Percentiles rank a stretch among this genome's conserved stretches.
Evolutionary conservation across 2,113 vertebrate species (phyloP).

Genomic region (Cygnus buccinator): DNA sequence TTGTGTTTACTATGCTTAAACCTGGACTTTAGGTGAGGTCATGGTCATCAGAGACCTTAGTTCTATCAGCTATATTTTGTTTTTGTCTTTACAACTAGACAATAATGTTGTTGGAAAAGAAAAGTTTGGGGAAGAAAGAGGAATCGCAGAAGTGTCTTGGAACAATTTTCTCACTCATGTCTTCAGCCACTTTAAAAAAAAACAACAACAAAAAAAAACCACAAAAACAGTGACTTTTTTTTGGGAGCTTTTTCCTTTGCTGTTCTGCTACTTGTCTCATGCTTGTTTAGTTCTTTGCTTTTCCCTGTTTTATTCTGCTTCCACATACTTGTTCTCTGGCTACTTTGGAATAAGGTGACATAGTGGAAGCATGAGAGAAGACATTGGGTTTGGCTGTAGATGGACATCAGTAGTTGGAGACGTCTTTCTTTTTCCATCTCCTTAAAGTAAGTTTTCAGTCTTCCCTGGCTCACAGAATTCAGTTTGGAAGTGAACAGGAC

Average conservation of each 20-base stretch:
- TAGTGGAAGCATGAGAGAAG: neutral
- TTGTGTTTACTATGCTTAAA: slow-evolving; percentile 8
- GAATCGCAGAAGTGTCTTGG: neutral
- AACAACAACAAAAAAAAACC: neutral
- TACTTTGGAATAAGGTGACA: neutral
- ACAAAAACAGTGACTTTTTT: neutral
- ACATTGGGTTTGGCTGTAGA: neutral
- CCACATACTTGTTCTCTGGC: neutral
- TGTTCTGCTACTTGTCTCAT: neutral
- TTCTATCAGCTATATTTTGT: neutral
- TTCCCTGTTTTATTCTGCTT: neutral
- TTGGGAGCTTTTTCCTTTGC: neutral
- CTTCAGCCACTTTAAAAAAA: neutral
- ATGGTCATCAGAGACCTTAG: neutral
- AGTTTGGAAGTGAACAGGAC: neutral
- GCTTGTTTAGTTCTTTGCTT: neutral
- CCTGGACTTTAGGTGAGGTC: neutral
- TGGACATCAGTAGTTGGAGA: neutral
- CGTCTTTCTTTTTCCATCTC: slow-evolving; percentile 2
- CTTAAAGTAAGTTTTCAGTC: slow-evolving; percentile 8
- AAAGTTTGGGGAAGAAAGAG: neutral
- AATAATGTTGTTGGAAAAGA: neutral
- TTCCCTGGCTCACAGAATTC: neutral
- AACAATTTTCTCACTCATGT: neutral
- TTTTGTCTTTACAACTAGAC: neutral